Percentiles rank a stretch among this genome's conserved stretches.
Evolutionary conservation across 1,140 invertebrate genomes (phyloP).

Genomic region (Hesperophylax magnus): DNA sequence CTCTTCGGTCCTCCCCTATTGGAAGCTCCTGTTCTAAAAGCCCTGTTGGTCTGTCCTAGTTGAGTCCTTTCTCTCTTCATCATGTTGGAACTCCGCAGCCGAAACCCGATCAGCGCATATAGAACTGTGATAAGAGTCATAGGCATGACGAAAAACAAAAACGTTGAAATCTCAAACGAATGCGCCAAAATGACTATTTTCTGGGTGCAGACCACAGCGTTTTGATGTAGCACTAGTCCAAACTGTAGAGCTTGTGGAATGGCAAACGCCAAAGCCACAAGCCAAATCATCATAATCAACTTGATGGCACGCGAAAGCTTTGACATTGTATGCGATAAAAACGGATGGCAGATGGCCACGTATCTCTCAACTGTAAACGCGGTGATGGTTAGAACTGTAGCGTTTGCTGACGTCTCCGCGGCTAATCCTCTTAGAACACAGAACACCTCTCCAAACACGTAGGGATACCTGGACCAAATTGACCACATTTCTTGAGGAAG

Average conservation of each 20-base stretch:
- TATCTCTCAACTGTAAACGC: constrained; percentile 87
- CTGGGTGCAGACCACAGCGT: constrained; percentile 71
- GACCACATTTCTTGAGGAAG: constrained; percentile 88
- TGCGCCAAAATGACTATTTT: constrained; percentile 77
- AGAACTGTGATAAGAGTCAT: constrained; percentile 89
- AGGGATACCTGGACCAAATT: constrained; percentile 91
- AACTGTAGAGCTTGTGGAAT: constrained; percentile 86
- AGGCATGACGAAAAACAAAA: constrained; percentile 88
- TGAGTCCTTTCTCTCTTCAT: constrained; percentile 60
- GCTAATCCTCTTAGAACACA: constrained; percentile 88
- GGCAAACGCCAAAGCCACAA: constrained; percentile 80
- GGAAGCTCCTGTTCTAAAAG: background rate
- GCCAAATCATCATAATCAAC: constrained; percentile 82
- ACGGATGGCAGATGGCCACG: constrained; percentile 83
- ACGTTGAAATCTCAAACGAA: constrained; percentile 87
- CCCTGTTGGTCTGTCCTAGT: background rate
- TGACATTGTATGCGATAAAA: constrained; percentile 86
- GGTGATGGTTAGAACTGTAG: constrained; percentile 91
- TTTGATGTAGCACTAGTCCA: constrained; percentile 70
- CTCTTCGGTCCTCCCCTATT: constrained; percentile 29
- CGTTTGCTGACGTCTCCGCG: constrained; percentile 93
- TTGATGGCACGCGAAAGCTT: constrained; percentile 83
- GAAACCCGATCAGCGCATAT: constrained; percentile 87
- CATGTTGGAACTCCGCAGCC: constrained; percentile 76
- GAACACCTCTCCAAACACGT: constrained; percentile 88